Conservation (phyloP, 2,113 vertebrate species). For the Rissa tridactyla region DNA sequence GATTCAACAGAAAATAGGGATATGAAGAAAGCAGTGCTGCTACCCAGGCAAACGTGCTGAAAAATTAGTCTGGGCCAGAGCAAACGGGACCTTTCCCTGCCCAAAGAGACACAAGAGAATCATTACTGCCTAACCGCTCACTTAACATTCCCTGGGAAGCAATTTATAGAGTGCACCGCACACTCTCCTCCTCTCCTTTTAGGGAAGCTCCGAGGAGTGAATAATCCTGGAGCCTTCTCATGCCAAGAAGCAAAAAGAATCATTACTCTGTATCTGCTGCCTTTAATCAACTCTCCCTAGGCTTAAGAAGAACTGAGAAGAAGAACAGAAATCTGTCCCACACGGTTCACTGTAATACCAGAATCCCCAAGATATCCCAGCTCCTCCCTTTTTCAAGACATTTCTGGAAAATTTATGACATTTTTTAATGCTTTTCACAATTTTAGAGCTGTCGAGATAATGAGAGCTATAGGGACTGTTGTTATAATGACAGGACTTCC, state of each 20-base stretch:
- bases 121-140: neutral
- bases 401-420: neutral
- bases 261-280: neutral
- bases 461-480: neutral
- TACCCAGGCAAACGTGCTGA: neutral
- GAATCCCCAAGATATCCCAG: neutral
- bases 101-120: neutral
- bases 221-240: neutral
- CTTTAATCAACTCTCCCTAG: neutral
- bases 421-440: neutral
- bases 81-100: neutral
- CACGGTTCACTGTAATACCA: fast-evolving
- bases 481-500: neutral
- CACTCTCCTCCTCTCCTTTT: slow-evolving; percentile 11
- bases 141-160: neutral
- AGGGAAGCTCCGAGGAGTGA: neutral
- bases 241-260: neutral
- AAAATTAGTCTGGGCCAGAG: neutral
- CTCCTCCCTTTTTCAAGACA: neutral
- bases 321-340: neutral
- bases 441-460: neutral
- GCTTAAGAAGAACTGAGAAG: neutral
- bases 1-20: neutral
- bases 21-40: neutral
- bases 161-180: neutral